Base-by-base conservation (phyloP, 2,113 vertebrate genomes). In the Ancistrus triradiatus region DNA sequence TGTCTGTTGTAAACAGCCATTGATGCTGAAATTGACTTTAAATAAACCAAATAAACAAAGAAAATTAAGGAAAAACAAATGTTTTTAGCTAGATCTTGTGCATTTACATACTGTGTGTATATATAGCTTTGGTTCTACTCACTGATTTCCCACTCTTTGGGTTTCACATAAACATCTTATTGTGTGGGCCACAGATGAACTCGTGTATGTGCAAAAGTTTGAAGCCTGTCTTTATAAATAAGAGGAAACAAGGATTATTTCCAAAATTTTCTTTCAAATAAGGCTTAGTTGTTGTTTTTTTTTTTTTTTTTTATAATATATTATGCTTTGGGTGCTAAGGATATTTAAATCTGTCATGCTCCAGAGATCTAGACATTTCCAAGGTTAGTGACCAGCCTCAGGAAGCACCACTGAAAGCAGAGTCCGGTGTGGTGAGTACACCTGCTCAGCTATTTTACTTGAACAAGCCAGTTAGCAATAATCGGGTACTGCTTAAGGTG, bases 121-220 rank as follows among this genome's bases (percentile, higher is more conserved):
- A 43, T 14, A 22, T 0, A 35, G 27, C 17, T 46, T 10, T 44
- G 15, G 15, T n/a, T 52, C 27, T 35, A 62, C 21, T 18, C 33
- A 37, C 31, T 18, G 31, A 50, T 38, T 17, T 7, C 14, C 59
- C 46, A 62, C 47, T 31, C 48, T 49, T 49, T 62, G 59, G 44
- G 21, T 11, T 50, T 62, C n/a, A n/a, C n/a, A n/a, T n/a, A n/a
- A n/a, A n/a, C n/a, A n/a, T n/a, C n/a, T n/a, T n/a, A n/a, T n/a
- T n/a, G n/a, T n/a, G n/a, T 17, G 43, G 15, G 37, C 31, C 49
- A 14, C 47, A 64, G 25, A 64, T 25, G 43, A 53, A 44, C 44
- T 15, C 38, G 43, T 57, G 55, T 31, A 57, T 48, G 27, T 56
- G 21, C 25, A 49, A 27, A 17, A 37, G 7, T 47, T 13, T 7